phyloP scores from a whole-genome alignment of 2,113 vertebrate species.

The Chamaetylas fuelleborni region DNA sequence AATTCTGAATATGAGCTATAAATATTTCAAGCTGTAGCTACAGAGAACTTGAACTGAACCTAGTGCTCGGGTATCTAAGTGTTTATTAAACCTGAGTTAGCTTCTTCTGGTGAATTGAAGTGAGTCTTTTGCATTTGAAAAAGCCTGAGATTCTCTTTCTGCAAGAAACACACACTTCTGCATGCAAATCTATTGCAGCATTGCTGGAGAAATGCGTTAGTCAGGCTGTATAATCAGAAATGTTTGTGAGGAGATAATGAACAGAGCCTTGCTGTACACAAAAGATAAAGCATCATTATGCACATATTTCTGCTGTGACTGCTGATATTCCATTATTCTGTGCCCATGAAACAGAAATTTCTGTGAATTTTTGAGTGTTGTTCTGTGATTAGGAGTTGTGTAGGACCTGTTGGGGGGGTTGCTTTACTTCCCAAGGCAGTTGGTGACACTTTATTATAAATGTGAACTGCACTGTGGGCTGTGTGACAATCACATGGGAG shows the following conservation, averaged over 20 bases:
- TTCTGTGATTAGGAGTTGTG: background rate
- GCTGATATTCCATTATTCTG: background rate
- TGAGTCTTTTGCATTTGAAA: background rate
- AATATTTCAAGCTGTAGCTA: background rate
- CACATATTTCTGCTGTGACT: background rate
- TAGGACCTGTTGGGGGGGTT: too few relatives aligned
- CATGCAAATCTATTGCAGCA: background rate
- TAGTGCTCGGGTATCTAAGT: background rate
- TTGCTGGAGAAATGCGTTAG: background rate
- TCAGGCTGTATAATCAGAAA: background rate
- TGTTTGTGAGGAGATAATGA: background rate
- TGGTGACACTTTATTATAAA: background rate
- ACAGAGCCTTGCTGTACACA: background rate
- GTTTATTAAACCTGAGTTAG: background rate
- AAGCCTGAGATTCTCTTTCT: background rate
- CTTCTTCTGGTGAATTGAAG: background rate
- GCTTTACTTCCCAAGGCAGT: too few relatives aligned
- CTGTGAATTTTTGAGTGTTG: background rate
- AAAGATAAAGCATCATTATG: background rate
- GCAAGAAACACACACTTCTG: background rate
- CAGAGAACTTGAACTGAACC: background rate
- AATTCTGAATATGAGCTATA: background rate
- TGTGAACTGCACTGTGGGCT: fast-evolving
- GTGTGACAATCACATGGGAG: background rate
- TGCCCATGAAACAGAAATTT: background rate